phyloP scores from a whole-genome alignment of 2,888 invertebrate genomes.

The Gryllus longicercus region DNA sequence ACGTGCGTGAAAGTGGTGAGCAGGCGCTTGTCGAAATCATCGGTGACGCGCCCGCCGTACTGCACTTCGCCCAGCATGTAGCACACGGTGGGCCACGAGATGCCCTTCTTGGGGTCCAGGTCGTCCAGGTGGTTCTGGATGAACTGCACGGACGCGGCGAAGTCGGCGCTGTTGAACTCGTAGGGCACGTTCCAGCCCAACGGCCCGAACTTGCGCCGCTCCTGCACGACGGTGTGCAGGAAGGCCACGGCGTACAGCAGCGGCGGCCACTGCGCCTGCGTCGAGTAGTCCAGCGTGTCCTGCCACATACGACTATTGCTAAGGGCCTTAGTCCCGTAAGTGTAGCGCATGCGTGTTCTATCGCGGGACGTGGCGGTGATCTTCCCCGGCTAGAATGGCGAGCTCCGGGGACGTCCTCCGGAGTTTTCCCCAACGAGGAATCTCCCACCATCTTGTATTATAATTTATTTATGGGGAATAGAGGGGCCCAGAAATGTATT shows the following conservation, averaged over 20 bases:
- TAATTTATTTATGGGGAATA: background rate
- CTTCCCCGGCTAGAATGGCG: too few relatives aligned
- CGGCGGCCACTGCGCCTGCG: slow-evolving; percentile 90
- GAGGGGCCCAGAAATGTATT: too few relatives aligned
- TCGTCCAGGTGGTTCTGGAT: slow-evolving; percentile 97
- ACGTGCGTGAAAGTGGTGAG: slow-evolving; percentile 87
- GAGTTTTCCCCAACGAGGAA: too few relatives aligned
- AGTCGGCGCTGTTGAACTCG: slow-evolving; percentile 97
- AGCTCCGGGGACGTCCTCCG: too few relatives aligned
- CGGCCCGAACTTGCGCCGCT: slow-evolving; percentile 91
- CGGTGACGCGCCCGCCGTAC: slow-evolving; percentile 88
- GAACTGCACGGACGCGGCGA: slow-evolving; percentile 90
- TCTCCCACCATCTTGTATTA: too few relatives aligned
- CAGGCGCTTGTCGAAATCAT: slow-evolving; percentile 92
- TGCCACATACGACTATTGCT: slow-evolving; percentile 43
- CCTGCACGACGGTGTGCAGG: slow-evolving; percentile 92
- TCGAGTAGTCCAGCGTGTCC: slow-evolving; percentile 88
- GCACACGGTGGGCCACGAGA: slow-evolving; percentile 95
- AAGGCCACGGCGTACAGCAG: slow-evolving; percentile 91
- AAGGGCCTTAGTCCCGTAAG: too few relatives aligned
- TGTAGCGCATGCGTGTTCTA: too few relatives aligned
- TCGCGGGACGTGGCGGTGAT: too few relatives aligned
- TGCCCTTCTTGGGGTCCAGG: slow-evolving; percentile 93
- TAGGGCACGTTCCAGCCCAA: slow-evolving; percentile 97
- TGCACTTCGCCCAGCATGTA: slow-evolving; percentile 93